These are phyloP conservation scores for Tonatia bakeri DNA, from an alignment of 2,113 vertebrate genomes.

Conservation along the genomic window DNA sequence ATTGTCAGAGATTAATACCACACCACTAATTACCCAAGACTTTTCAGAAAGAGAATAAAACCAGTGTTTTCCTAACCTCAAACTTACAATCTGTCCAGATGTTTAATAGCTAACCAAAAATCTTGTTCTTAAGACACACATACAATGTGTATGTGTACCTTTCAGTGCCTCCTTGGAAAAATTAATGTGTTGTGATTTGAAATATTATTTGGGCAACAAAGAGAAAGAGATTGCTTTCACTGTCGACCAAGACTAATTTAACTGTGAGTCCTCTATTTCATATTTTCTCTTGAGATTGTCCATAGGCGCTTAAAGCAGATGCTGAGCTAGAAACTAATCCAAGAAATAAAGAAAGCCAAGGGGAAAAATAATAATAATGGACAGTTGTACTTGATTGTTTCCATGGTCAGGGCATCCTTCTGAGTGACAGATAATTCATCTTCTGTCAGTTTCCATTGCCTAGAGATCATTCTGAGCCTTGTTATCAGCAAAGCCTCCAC, in stretches of 20 bases:
- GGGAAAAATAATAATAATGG: constrained; percentile 74
- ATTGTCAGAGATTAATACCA: not conserved
- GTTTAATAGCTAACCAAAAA: not conserved
- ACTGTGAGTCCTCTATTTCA: not conserved
- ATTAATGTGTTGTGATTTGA: constrained; percentile 1
- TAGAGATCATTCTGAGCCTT: constrained; percentile 78
- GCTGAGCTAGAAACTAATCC: constrained; percentile 66
- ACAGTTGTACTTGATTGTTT: constrained; percentile 75
- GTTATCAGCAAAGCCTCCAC: constrained; percentile 81
- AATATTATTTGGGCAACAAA: constrained; percentile 56
- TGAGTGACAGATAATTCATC: constrained; percentile 85
- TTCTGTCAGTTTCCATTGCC: constrained; percentile 79
- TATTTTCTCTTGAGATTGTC: constrained; percentile 55
- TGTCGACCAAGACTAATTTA: constrained; percentile 18
- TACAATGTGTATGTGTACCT: not conserved
- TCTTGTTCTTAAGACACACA: not conserved
- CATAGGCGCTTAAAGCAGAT: constrained; percentile 70
- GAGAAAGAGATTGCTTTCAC: constrained; percentile 34
- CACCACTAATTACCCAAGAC: not conserved
- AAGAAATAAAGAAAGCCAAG: constrained; percentile 68
- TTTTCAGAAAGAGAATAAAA: constrained; percentile 25
- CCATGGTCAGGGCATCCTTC: constrained; percentile 71
- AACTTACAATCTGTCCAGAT: not conserved
- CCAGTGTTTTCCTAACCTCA: not conserved
- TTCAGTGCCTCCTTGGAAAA: not conserved